Conservation (phyloP, 2,113 vertebrate species). For the Riparia riparia region DNA sequence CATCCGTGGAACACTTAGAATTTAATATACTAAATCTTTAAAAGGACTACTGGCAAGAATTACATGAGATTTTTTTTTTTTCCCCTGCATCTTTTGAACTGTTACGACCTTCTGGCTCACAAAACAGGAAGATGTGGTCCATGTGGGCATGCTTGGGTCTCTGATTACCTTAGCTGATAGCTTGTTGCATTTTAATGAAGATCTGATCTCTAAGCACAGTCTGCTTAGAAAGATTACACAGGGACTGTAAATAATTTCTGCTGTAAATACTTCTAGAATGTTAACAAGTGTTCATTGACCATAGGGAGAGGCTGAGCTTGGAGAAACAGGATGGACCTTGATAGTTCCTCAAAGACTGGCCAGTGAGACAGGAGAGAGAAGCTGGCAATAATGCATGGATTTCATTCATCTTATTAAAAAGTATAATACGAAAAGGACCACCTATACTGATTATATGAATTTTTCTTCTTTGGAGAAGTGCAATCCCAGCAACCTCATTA, state of each 20-base stretch:
- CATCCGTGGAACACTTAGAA: not conserved
- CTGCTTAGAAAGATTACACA: not conserved
- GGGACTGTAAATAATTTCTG: not conserved
- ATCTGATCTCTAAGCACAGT: not conserved
- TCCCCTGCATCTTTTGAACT: not conserved
- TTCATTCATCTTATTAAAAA: not conserved
- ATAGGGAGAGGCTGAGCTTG: not conserved
- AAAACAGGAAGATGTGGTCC: too few relatives aligned
- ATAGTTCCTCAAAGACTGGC: not conserved
- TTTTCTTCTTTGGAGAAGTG: not conserved
- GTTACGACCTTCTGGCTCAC: not conserved
- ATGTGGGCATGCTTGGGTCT: fast-evolving
- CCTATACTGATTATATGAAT: not conserved
- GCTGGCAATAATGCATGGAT: not conserved
- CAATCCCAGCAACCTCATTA: not conserved
- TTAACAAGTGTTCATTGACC: not conserved
- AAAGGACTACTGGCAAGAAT: not conserved
- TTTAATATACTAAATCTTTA: not conserved
- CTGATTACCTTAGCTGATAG: not conserved
- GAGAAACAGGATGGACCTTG: not conserved
- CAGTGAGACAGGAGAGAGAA: not conserved
- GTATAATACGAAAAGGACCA: not conserved
- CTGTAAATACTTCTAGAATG: not conserved
- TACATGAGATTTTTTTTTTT: not conserved
- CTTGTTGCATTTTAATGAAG: not conserved